Conservation (phyloP, 2,113 vertebrate species). For the Colossoma macropomum region DNA sequence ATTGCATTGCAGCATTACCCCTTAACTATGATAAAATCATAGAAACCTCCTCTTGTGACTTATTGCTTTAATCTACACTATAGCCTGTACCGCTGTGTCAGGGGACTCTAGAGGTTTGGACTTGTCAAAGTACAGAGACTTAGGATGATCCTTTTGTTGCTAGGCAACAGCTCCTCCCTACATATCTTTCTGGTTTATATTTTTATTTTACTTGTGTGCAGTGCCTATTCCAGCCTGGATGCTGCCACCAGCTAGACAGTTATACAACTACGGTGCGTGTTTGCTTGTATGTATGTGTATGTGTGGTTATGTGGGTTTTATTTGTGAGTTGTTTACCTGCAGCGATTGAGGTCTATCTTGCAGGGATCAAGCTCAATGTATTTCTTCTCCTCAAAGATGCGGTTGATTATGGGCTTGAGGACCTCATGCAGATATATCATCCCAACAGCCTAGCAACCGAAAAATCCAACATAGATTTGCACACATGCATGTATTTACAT, state of each 20-base stretch:
- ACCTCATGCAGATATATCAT: constrained; percentile 91
- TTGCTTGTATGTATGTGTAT: background rate
- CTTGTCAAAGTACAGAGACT: constrained; percentile 67
- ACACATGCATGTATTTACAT: constrained; percentile 58
- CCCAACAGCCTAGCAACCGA: constrained; percentile 83
- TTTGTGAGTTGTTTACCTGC: constrained; percentile 71
- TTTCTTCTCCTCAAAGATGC: constrained; percentile 91
- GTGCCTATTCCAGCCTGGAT: constrained; percentile 47
- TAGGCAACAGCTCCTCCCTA: constrained; percentile 70
- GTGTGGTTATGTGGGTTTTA: background rate
- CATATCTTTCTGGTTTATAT: constrained; percentile 40
- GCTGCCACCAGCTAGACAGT: background rate
- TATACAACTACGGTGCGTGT: background rate
- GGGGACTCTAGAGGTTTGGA: constrained; percentile 58
- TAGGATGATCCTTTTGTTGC: constrained; percentile 72
- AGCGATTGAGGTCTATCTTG: constrained; percentile 86
- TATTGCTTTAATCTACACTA: background rate
- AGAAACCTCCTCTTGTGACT: no score
- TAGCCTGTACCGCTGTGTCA: background rate
- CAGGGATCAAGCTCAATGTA: constrained; percentile 90
- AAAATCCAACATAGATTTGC: constrained; percentile 51
- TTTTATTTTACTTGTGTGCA: constrained; percentile 58
- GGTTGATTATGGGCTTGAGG: constrained; percentile 83
- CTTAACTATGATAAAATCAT: no score
- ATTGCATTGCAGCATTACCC: no score